phyloP scores from a whole-genome alignment of 2,888 invertebrate species.

The Leptodirus hochenwartii region DNA sequence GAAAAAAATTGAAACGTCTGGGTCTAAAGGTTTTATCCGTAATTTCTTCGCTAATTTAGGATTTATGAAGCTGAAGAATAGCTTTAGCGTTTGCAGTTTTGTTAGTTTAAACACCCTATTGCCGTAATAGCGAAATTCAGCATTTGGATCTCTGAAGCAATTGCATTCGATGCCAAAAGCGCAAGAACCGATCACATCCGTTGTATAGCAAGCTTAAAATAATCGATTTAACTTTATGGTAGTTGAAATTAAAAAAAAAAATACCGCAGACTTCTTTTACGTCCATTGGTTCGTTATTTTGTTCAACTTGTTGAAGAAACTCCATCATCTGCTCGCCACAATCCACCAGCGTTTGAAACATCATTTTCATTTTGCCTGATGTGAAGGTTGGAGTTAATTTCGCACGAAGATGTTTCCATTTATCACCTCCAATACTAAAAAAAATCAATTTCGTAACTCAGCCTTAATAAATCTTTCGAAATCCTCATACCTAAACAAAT shows the following conservation, averaged over 20 bases:
- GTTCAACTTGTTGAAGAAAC: background rate
- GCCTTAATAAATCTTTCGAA: too few relatives aligned
- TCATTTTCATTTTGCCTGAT: conserved; percentile 11
- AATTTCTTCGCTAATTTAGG: conserved; percentile 11
- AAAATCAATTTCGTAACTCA: too few relatives aligned
- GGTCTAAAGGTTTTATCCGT: conserved; percentile 11
- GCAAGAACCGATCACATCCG: conserved; percentile 34
- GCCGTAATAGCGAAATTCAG: conserved; percentile 24
- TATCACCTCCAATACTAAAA: conserved; percentile 9
- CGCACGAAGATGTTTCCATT: conserved; percentile 9
- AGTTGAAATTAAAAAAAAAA: background rate
- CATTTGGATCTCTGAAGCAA: conserved; percentile 29
- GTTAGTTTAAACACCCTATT: conserved; percentile 9
- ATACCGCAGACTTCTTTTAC: conserved; percentile 12
- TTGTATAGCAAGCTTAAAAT: too few relatives aligned
- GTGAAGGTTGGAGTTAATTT: conserved; percentile 11
- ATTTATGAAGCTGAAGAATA: conserved; percentile 9
- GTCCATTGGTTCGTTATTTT: conserved; percentile 10
- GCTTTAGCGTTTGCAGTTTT: too few relatives aligned
- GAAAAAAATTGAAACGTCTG: conserved; percentile 16
- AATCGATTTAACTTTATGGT: conserved; percentile 26
- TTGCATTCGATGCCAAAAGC: conserved; percentile 37
- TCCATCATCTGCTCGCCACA: conserved; percentile 8
- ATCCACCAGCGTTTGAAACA: conserved; percentile 8
- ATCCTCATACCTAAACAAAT: too few relatives aligned